These are phyloP conservation scores for Pissodes strobi DNA, from an alignment of 1,140 invertebrate genomes.

Conservation along the genomic window DNA sequence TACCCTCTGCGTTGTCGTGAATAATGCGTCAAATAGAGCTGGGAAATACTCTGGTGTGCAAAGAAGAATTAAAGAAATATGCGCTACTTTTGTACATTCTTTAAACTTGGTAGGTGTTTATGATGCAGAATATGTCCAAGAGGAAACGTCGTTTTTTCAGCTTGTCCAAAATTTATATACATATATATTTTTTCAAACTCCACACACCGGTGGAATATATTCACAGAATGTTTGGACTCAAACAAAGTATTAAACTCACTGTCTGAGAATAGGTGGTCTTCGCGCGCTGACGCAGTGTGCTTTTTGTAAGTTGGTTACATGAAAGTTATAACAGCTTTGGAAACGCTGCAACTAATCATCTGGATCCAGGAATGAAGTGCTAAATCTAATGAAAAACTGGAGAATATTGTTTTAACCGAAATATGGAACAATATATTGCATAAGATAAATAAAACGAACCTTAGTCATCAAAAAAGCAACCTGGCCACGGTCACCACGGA, in stretches of 20 bases:
- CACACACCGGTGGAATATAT: slow-evolving; percentile 41
- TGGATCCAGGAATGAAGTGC: not conserved
- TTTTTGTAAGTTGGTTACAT: not conserved
- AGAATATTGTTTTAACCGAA: too few relatives aligned
- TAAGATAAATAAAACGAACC: too few relatives aligned
- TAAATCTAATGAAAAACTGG: too few relatives aligned
- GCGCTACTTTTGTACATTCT: slow-evolving; percentile 41
- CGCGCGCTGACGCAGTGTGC: not conserved
- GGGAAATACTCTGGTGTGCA: slow-evolving; percentile 46
- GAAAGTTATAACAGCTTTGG: not conserved
- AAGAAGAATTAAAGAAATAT: slow-evolving; percentile 39
- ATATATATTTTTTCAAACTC: slow-evolving; percentile 47
- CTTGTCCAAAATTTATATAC: slow-evolving; percentile 44
- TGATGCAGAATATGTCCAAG: slow-evolving; percentile 29
- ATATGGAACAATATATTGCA: too few relatives aligned
- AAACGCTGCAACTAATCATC: not conserved
- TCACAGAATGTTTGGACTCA: slow-evolving; percentile 21
- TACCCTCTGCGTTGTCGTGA: too few relatives aligned
- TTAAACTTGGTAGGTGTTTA: slow-evolving; percentile 44
- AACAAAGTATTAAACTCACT: slow-evolving; percentile 13
- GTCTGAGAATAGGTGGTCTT: not conserved
- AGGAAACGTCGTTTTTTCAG: slow-evolving; percentile 37
- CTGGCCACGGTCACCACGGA: too few relatives aligned
- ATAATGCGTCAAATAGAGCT: slow-evolving; percentile 52
- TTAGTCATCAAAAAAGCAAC: too few relatives aligned